A percentile compares a stretch with the other conserved stretches of the same genome.
phyloP scores from a whole-genome alignment of 2,888 invertebrate species.

The Luffia ferchaultella region DNA sequence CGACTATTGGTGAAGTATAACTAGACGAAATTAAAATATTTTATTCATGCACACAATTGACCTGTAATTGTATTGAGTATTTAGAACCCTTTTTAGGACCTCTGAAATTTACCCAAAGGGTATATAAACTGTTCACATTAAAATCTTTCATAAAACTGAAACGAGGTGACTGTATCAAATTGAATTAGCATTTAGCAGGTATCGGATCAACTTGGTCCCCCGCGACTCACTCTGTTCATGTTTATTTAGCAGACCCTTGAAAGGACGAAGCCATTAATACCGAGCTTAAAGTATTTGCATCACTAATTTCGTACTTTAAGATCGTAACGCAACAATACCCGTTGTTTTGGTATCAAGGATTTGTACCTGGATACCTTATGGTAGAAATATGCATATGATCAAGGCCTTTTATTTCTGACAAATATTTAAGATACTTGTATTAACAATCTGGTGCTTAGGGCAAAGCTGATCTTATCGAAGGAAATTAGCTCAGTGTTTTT shows the following conservation, averaged over 20 bases:
- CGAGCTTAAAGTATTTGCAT: slow-evolving; percentile 45
- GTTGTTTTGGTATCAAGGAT: background rate
- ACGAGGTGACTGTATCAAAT: slow-evolving; percentile 22
- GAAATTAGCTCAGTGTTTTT: too few species aligned
- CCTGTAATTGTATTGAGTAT: too few species aligned
- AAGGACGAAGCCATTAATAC: slow-evolving; percentile 40
- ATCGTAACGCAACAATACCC: background rate
- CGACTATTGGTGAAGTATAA: too few species aligned
- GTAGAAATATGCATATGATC: too few species aligned
- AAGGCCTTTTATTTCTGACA: too few species aligned
- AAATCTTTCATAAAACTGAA: background rate
- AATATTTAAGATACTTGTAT: too few species aligned
- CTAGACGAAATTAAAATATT: too few species aligned
- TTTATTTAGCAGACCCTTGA: slow-evolving; percentile 53
- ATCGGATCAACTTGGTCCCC: slow-evolving; percentile 38
- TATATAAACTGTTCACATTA: background rate
- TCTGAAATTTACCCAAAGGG: background rate
- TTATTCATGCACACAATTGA: too few species aligned
- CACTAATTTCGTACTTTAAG: slow-evolving; percentile 31
- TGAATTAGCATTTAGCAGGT: slow-evolving; percentile 47
- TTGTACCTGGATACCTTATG: too few species aligned
- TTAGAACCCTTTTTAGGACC: too few species aligned
- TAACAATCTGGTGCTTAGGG: too few species aligned
- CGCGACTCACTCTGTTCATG: slow-evolving; percentile 37
- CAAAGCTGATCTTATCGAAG: too few species aligned